Base-by-base conservation (phyloP, 2,888 invertebrate species). In the Drosophila incognita region DNA sequence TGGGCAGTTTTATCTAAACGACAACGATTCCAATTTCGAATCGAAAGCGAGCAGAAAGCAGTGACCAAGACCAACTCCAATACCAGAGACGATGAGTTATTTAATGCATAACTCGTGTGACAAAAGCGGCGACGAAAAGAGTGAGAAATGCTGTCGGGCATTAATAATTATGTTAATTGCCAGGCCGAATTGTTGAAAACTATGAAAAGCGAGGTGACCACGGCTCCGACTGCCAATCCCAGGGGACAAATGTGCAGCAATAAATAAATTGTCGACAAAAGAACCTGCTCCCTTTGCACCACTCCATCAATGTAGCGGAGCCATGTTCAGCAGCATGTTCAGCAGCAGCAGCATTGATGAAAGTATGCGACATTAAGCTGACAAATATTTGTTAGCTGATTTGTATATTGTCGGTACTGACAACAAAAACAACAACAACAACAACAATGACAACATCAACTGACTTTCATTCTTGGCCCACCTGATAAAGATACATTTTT, bases 161-260 rank as follows among this genome's bases (percentile, higher is more conserved):
- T 87, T 88, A 74, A 86, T 89, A 86, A 86, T 86, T 89, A 90
- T 86, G 83, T 81, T 86, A 90, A 86, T 86, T 80, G 79, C 58
- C 68, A 48, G 46, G 27, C 60, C 70, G 56, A 80, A 79, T 82
- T 86, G 87, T 83, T 74, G 29, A 33, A 54, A 63, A 56, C 51
- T 61, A 57, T 33, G 58, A 46, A 27, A 40, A 52, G 42, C 33
- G 21, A 18, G n/a, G 33, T 5, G 21, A 24, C 56, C 11, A 7
- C 4, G 6, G 6, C 15, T 27, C 13, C 13, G 0, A 48, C 38
- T 1, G 4, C 2, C 33, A 35, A 49, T 33, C 33, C 29, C 46
- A 29, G 29, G 54, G 18, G 21, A 60, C 65, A 76, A 77, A 76
- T 76, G 77, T 81, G 81, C 77, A 46, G 66, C 73, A 67, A 78